Conservation (phyloP, 1,140 invertebrate genomes). For the Manduca sexta region DNA sequence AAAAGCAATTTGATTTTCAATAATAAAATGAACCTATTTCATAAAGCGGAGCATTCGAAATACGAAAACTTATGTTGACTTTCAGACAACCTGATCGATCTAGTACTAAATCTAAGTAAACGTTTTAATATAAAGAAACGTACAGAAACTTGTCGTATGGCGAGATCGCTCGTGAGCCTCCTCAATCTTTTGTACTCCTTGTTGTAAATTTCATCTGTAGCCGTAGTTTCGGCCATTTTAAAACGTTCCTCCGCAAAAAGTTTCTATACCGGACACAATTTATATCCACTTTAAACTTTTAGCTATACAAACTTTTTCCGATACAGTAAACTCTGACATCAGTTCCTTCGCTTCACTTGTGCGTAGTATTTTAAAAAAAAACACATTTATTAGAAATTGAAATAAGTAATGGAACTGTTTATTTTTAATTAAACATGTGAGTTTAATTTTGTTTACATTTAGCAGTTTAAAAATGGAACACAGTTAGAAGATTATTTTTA, state of each 20-base stretch:
- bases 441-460: too few relatives aligned
- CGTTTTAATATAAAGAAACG: conserved; percentile 38
- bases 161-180: conserved; percentile 77
- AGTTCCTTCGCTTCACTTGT: conserved; percentile 15
- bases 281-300: conserved; percentile 11
- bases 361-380: too few relatives aligned
- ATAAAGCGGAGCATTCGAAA: too few relatives aligned
- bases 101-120: not conserved
- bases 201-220: conserved; percentile 74
- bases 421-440: too few relatives aligned
- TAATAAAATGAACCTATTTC: too few relatives aligned
- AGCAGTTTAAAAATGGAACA: too few relatives aligned
- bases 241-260: not conserved
- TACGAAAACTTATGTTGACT: too few relatives aligned
- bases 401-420: too few relatives aligned
- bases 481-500: too few relatives aligned
- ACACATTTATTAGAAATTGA: too few relatives aligned
- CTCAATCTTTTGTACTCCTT: conserved; percentile 77
- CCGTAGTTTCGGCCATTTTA: conserved; percentile 37
- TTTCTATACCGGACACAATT: not conserved
- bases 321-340: conserved; percentile 13
- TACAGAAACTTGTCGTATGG: conserved; percentile 75
- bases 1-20: too few relatives aligned
- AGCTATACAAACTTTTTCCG: conserved; percentile 25
- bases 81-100: too few relatives aligned